phyloP scores from a whole-genome alignment of 2,888 invertebrate species.

The Entomobrya multifasciata region DNA sequence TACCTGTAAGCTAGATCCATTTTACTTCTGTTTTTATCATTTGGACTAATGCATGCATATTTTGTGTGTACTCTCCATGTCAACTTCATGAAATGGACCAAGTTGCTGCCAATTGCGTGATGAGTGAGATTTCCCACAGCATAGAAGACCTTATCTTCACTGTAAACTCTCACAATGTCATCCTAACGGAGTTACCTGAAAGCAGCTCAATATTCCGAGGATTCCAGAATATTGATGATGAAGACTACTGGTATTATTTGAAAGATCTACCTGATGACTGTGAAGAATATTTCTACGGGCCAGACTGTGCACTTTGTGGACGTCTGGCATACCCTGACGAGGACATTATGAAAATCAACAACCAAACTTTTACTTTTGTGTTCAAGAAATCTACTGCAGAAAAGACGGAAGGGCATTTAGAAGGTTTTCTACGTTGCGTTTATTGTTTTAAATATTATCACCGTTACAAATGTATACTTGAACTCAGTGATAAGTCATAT shows the following conservation, averaged over 20 bases:
- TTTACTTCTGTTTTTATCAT: too few relatives aligned
- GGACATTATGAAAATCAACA: too few relatives aligned
- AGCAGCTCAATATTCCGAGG: too few relatives aligned
- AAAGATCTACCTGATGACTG: background rate
- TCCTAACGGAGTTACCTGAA: too few relatives aligned
- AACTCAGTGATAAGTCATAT: background rate
- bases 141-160: too few relatives aligned
- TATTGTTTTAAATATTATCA: background rate
- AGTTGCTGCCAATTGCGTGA: too few relatives aligned
- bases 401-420: background rate
- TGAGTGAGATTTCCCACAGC: too few relatives aligned
- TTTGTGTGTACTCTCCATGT: too few relatives aligned
- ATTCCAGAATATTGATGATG: background rate
- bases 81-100: too few relatives aligned
- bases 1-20: too few relatives aligned
- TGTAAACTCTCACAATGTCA: too few relatives aligned
- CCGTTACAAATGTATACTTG: background rate
- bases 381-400: background rate
- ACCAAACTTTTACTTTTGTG: background rate
- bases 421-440: background rate
- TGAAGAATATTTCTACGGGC: conserved; percentile 5
- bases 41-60: too few relatives aligned
- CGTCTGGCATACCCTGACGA: background rate
- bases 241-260: background rate
- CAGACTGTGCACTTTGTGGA: conserved; percentile 5